phyloP scores from a whole-genome alignment of 1,140 invertebrate genomes.

The Galleria mellonella region DNA sequence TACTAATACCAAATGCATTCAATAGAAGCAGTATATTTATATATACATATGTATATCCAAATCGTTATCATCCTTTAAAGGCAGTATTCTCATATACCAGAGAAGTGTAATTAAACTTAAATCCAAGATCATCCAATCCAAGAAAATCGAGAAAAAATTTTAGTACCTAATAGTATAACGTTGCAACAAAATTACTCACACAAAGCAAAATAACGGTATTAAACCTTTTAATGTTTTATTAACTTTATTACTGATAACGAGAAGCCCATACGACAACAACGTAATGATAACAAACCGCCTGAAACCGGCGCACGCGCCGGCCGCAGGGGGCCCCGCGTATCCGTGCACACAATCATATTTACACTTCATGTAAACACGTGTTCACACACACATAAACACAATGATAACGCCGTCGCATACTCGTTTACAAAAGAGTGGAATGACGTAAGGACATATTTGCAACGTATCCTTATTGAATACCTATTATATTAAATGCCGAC shows the following conservation, averaged over 20 bases:
- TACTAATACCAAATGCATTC: too few species aligned
- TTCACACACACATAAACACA: conserved; percentile 14
- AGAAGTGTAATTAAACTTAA: too few species aligned
- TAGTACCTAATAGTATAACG: too few species aligned
- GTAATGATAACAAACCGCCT: conserved; percentile 48
- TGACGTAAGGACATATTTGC: conserved; percentile 24
- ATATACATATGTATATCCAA: too few species aligned
- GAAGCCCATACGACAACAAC: conserved; percentile 27
- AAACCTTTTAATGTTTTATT: conserved; percentile 7
- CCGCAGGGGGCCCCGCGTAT: conserved; percentile 50
- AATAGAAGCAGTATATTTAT: too few species aligned
- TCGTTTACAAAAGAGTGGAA: conserved; percentile 38
- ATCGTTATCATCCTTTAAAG: too few species aligned
- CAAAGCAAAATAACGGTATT: too few species aligned
- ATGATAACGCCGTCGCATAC: conserved; percentile 43
- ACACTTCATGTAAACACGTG: conserved; percentile 12
- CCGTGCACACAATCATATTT: conserved; percentile 20
- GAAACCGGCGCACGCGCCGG: conserved; percentile 38
- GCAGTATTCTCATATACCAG: too few species aligned
- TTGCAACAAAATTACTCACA: not conserved
- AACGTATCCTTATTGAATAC: too few species aligned
- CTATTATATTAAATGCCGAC: too few species aligned
- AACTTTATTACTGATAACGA: conserved; percentile 16
- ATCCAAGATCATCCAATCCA: too few species aligned
- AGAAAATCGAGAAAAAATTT: too few species aligned